Evolutionary conservation across 2,113 vertebrate genomes (phyloP), one percentile per base, ranked within the genome.

Genomic region (Taurulus bubalis): DNA sequence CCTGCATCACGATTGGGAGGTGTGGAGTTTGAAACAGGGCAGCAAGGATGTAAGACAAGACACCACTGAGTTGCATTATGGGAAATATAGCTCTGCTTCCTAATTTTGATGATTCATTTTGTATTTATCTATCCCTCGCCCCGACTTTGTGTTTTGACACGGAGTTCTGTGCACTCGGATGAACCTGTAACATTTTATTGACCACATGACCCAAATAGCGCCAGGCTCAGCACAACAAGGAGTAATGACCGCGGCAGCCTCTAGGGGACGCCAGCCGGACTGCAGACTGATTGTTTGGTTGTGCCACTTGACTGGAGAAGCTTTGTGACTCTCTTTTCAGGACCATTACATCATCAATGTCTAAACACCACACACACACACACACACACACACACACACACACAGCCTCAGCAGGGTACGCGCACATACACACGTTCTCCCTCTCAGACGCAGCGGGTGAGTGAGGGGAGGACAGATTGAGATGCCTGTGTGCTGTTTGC

Each of bases 291-390:
- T 49, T 38, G 32, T 51, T 53, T 38, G 70, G 20, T 24, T 7
- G 16, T 79, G 66, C 67, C 64, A 77, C 72, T 75, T 82, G 69
- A 87, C 71, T 86, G 55, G 71, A 84, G 71, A 78, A 62, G 42
- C 74, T 84, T 40, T 82, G 85, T 91, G 83, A 77, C 78, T 84
- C 71, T 84, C 75, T 62, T 84, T 87, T 84, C 78, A 79, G 79
- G 80, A 87, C 68, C 81, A 86, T 91, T 87, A 86, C 83, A 84
- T 89, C 84, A 91, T 84, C 78, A 58, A 36, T 75, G 78, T 84
- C 66, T 64, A 72, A 83, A 75, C 42, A 28, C 14, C 16, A 63
- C 32, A 38, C 68, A 73, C 30, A 58, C 51, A 45, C 59, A 65
- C 63, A 73, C 68, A 49, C 56, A 26, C 55, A 28, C 49, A 72